Evolutionary conservation across 1,140 invertebrate genomes (phyloP), one percentile per base, ranked within the genome.

Genomic region (Drosophila nannoptera): DNA sequence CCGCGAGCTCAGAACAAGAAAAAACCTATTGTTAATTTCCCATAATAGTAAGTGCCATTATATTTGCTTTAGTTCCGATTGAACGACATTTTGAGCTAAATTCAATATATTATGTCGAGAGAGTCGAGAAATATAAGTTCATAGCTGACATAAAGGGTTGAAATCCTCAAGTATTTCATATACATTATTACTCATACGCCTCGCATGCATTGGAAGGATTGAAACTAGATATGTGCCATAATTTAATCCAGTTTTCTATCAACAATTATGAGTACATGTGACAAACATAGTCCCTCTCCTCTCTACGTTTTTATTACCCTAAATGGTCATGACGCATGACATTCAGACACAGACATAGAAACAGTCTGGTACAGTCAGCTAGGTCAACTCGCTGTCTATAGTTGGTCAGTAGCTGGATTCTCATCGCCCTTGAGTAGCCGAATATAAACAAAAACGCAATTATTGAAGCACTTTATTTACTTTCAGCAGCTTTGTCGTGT

Each of bases 301-400:
- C 14, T 7, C 11, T 7, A 16, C 5, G 11, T 50, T 63, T 77
- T 63, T 61, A 52, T 52, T 42, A 59, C 71, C 75, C 78, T 83
- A 76, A 70, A 66, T 73, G 76, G 73, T 14, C 45, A 56, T 78
- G 76, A 84, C 35, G 73, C 69, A 82, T 31, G 64, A 56, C 50
- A 48, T 35, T 43, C 31, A 50, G 49, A 50, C 22, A 16, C 6
- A 22, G 22, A 3, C 22, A 22, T 22, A 22, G 52, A 29, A 14
- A 49, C 4, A n/a, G 14, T 58, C 52, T 8, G 46, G 33, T 33
- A 32, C 12, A 43, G 40, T 5, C 5, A 43, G 40, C 7, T 43
- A 7, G 29, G 29, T 58, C 43, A 40, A 43, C 33, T 43, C n/a
- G 32, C 43, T 38, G 62, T 7, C 68, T 53, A 14, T 58, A 59